Evolutionary conservation across 2,797 vertebrate genomes (phyloP), one percentile per base, ranked within the genome.

Genomic region (Carduelis carduelis): DNA sequence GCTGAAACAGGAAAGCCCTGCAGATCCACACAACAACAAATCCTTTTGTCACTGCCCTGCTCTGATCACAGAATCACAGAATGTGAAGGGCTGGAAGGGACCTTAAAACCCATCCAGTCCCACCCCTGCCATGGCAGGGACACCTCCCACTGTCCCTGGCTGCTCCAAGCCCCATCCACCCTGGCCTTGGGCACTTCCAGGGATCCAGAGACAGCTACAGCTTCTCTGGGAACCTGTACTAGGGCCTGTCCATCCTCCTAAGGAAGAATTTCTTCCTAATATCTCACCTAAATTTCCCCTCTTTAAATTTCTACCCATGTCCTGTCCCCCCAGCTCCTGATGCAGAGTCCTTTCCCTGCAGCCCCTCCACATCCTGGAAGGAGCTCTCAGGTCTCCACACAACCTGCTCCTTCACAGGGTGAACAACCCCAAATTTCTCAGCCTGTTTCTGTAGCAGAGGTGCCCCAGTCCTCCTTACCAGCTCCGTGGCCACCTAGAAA

Each of bases 61-160:
- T 30, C 75, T 0, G 1, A 88, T 46, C 39, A 69, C 27, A 69
- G 27, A 61, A 32, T 24, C 70, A 27, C 19, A 35, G 22, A 68
- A n/a, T 46, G 23, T 17, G 20, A 13, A 14, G 22, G 22, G 30
- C 8, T 23, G 35, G 35, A 27, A 43, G 27, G 35, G 28, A 50
- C 19, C 15, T 5, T 6, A 26, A 50, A 61, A 3, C 1, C 1
- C 35, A 28, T 0, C 8, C 47, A 35, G 5, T 30, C 1, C 27
- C 86, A 27, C 11, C 21, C 7, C 8, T 64, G 49, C 14, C 21
- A 2, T 14, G 32, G 1, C 26, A 50, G 53, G 23, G 41, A 24
- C 23, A 32, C 4, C 20, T 83, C 16, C 5, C 41, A 7, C 30
- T 13, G 1, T 9, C 1, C 8, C 23, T 5, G 35, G 18, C 16